These are phyloP conservation scores for Eclectus roratus DNA, from an alignment of 2,113 vertebrate genomes.

Conservation along the genomic window DNA sequence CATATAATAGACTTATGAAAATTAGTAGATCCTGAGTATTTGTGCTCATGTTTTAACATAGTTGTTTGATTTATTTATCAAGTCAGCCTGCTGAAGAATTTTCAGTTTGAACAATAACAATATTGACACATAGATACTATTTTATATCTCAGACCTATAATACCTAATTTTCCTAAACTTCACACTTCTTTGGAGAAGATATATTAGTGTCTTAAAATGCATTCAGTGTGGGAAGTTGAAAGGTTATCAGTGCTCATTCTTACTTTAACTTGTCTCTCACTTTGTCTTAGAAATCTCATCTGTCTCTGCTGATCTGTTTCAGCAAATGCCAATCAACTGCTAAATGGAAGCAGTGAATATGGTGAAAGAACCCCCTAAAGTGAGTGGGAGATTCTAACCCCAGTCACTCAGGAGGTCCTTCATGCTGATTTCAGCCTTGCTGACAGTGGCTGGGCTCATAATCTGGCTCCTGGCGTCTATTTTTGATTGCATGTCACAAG, in stretches of 20 bases:
- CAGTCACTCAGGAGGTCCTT: not conserved
- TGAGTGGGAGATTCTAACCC: not conserved
- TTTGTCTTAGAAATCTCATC: not conserved
- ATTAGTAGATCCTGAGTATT: not conserved
- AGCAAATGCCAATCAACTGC: not conserved
- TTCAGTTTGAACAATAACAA: not conserved
- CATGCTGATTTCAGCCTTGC: not conserved
- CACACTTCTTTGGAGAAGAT: not conserved
- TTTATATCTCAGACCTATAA: not conserved
- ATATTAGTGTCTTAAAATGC: not conserved
- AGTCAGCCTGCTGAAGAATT: not conserved
- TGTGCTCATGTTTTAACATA: not conserved
- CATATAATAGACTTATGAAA: not conserved
- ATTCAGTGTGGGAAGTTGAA: not conserved
- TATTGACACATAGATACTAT: not conserved
- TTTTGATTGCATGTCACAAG: not conserved
- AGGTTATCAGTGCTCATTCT: not conserved
- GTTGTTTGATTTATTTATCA: not conserved
- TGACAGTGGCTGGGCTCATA: not conserved
- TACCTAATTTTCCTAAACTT: not conserved
- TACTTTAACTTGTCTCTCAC: constrained; percentile 11
- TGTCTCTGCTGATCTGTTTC: not conserved
- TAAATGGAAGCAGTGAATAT: not conserved
- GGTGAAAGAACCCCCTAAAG: not conserved
- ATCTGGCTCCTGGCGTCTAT: not conserved